These are phyloP conservation scores for Pterocles orientalis DNA, from an alignment of 2,113 vertebrate genomes.

Conservation along the genomic window DNA sequence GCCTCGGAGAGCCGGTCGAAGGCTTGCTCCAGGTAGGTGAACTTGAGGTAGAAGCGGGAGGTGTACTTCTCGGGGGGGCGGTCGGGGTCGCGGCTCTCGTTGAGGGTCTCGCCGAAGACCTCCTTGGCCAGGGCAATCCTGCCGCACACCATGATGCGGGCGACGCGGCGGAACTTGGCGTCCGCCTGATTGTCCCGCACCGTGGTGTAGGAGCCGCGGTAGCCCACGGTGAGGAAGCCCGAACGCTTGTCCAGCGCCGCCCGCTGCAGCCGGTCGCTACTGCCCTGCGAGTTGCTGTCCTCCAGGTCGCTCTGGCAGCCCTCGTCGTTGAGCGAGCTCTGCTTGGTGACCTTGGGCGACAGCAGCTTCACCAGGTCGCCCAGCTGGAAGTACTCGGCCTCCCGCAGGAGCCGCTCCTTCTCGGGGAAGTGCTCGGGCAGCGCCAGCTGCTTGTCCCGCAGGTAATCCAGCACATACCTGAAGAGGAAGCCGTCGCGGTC, in stretches of 20 bases:
- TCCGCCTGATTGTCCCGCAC: conserved; percentile 86
- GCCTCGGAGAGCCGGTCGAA: conserved; percentile 87
- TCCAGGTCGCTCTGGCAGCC: conserved; percentile 89
- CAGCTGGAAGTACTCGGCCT: conserved; percentile 89
- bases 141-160: conserved; percentile 89
- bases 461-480: conserved; percentile 88
- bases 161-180: conserved; percentile 87
- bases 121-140: conserved; percentile 88
- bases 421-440: conserved; percentile 90
- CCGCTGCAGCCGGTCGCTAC: conserved; percentile 77
- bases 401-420: conserved; percentile 86
- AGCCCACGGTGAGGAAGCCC: conserved; percentile 87
- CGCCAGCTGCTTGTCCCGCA: conserved; percentile 87
- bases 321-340: conserved; percentile 87
- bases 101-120: conserved; percentile 87
- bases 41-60: conserved; percentile 91
- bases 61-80: conserved; percentile 89
- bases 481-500: conserved; percentile 91
- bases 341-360: conserved; percentile 83
- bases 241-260: conserved; percentile 79
- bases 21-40: conserved; percentile 89
- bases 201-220: conserved; percentile 85
- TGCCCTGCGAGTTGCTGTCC: conserved; percentile 83
- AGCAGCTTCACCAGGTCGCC: conserved; percentile 83
- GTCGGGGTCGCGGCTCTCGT: conserved; percentile 89